A percentile compares a stretch with the other conserved stretches of the same genome.
Conservation (phyloP, 2,113 vertebrate genomes). For the Scomber colias region DNA sequence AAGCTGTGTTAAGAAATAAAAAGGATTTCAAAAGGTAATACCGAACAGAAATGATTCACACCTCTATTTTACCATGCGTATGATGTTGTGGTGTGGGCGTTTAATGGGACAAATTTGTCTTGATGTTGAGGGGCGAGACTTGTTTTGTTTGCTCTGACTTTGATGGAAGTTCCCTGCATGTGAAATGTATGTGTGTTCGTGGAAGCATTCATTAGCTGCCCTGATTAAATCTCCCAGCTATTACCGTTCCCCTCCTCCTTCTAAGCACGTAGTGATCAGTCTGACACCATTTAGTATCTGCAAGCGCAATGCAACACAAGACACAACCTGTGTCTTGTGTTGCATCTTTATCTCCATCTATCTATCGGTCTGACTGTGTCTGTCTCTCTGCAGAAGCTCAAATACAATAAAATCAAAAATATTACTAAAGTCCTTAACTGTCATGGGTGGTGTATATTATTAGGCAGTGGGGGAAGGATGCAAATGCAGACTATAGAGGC, state of each 20-base stretch:
- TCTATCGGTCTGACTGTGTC: not conserved
- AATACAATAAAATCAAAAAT: not conserved
- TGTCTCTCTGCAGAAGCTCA: not conserved
- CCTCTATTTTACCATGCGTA: not conserved
- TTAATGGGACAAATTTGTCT: slow-evolving; percentile 18
- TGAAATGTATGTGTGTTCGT: slow-evolving; percentile 41
- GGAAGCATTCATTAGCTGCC: slow-evolving; percentile 66
- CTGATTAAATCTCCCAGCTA: slow-evolving; percentile 74
- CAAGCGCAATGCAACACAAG: slow-evolving; percentile 28
- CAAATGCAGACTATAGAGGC: too few relatives aligned
- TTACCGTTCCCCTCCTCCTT: slow-evolving; percentile 59
- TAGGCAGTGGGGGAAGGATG: too few relatives aligned
- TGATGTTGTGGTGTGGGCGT: not conserved
- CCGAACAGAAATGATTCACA: not conserved
- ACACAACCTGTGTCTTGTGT: slow-evolving; percentile 3
- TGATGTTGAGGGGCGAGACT: slow-evolving; percentile 29
- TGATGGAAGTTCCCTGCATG: slow-evolving; percentile 39
- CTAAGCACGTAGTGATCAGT: slow-evolving; percentile 68
- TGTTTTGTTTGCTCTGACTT: slow-evolving; percentile 33
- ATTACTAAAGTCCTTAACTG: not conserved
- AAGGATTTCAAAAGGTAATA: not conserved
- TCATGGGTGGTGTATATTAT: too few relatives aligned
- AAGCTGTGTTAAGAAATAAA: not conserved
- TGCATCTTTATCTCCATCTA: not conserved
- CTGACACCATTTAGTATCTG: slow-evolving; percentile 53